Evolutionary conservation across 2,113 vertebrate species (phyloP), one percentile per base, ranked within the genome.

Genomic region (Plestiodon gilberti): DNA sequence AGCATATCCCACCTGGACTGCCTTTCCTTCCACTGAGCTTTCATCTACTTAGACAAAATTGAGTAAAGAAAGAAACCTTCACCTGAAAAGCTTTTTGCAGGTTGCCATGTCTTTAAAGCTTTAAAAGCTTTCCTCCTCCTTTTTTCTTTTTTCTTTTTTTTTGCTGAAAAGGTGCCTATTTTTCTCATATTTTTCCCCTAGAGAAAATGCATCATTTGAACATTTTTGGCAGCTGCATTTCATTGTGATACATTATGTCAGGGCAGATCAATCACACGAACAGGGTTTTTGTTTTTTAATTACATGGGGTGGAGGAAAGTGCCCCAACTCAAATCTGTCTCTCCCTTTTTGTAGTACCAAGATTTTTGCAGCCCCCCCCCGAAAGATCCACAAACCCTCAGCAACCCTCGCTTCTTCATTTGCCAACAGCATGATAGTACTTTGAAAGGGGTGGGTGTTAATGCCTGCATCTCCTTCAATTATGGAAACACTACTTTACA

Each of bases 111-210:
- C 93, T 94, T 92, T 93, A 93, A 93, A 89, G 89, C 88, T 91
- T 92, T 94, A 94, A 95, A 95, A 95, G 93, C 89, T 57, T 59
- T 18, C 10, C 6, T 15, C 22, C 33, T 59, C 38, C 25, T 40
- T 70, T 69, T 43, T 13, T 35, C n/a, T n/a, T 17, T 65, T 35
- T 28, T 35, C n/a, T 57, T 55, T 57, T 94, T 91, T 67, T 85
- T 92, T 91, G 90, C 94, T 91, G 92, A 93, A 91, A 94, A 95
- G 91, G 87, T 88, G 62, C 87, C 83, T 90, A 91, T 91, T 95
- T 74, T 95, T 96, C 94, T 95, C 94, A 95, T 95, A 33, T 38
- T 62, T n/a, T 6, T 23, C 2, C 48, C 35, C 70, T 65, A 78
- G 93, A 90, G 90, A 90, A 93, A 92, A 81, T 82, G 85, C 87